Percentiles rank a stretch among this genome's conserved stretches.
phyloP scores from a whole-genome alignment of 1,140 invertebrate genomes.

The Procambarus clarkii region DNA sequence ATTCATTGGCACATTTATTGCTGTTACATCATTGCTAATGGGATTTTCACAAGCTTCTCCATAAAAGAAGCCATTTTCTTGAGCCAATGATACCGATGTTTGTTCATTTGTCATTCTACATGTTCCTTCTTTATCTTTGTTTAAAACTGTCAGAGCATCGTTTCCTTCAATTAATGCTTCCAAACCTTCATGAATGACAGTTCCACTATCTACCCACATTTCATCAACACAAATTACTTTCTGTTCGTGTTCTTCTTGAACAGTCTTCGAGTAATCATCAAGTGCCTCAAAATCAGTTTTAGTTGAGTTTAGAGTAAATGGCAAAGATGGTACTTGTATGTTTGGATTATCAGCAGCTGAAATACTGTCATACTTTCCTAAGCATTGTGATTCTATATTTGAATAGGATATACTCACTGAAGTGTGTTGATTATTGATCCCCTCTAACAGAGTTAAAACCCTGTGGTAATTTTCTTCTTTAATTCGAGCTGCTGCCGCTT shows the following conservation, averaged over 20 bases:
- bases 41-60: not conserved
- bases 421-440: not conserved
- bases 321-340: constrained; percentile 34
- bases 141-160: not conserved
- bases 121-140: not conserved
- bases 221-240: constrained; percentile 8
- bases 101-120: not conserved
- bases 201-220: not conserved
- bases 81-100: not conserved
- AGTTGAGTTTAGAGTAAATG: constrained; percentile 10
- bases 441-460: not conserved
- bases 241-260: not conserved
- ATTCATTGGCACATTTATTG: not conserved
- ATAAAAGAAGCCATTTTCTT: not conserved
- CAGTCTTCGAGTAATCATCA: not conserved
- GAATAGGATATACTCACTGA: constrained; percentile 16
- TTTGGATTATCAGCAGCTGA: not conserved
- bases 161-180: constrained; percentile 40
- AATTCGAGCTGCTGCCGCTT: not conserved
- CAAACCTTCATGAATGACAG: constrained; percentile 12
- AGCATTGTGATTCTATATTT: constrained; percentile 8
- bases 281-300: not conserved
- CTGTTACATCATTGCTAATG: not conserved
- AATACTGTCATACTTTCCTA: not conserved
- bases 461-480: constrained; percentile 16